Base-by-base conservation (phyloP, 2,797 vertebrate genomes). In the Rhyacichthys aspro region DNA sequence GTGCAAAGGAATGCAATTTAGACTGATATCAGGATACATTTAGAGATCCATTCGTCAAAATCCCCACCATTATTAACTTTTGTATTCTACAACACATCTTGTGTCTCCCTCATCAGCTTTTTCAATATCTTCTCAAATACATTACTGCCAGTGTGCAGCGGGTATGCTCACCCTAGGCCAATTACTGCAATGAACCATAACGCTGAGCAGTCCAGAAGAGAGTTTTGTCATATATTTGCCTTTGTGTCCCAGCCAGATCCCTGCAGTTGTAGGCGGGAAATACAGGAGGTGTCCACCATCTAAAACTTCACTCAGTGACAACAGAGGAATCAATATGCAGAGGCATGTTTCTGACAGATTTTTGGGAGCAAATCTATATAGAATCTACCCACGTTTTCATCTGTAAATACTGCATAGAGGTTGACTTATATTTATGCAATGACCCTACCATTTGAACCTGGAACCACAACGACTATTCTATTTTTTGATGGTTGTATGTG, bases 91-190 rank as follows among this genome's bases (percentile, higher is more conserved):
- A 91, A 90, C 87, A 89, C 89, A 90, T 90, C 86, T 84, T 83
- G 86, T 89, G 87, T 91, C 86, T 91, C 86, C 74, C 86, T 93
- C 88, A 91, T 91, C 86, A 87, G 86, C 85, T 87, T 91, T 91
- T 91, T 91, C 89, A 91, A 87, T 92, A 91, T 92, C 86, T 88
- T 90, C 84, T 90, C 76, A 91, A 90, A 90, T 90, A 89, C 81
- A 88, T 91, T 88, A 86, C 88, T 84, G 84, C 83, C 74, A 83
- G 74, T 82, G 86, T 83, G 43, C 78, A 86, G 85, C 69, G 55
- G 76, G 72, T 79, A 79, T 43, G 67, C 83, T 88, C 89, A 90
- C 90, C 90, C 85, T 68, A 52, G 88, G 90, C 88, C 89, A 88
- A 90, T 92, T 92, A 91, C 76, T 68, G 79, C 73, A 59, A 58